Evolutionary conservation across 2,113 vertebrate genomes (phyloP).

Genomic region (Chloebia gouldiae): DNA sequence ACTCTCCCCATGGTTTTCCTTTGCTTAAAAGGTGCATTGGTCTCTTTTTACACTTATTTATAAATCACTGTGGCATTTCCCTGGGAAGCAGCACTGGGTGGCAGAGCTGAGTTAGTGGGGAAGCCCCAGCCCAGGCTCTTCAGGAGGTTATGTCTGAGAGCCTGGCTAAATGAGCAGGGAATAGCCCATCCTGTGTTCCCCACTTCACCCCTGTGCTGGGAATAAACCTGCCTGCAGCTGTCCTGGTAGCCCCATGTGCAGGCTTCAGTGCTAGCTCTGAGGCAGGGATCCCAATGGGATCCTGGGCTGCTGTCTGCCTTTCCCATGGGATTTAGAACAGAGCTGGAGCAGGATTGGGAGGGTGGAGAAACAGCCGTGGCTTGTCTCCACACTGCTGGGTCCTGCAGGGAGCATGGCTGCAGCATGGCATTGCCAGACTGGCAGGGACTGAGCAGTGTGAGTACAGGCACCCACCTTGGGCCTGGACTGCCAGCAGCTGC

Average conservation of each 20-base stretch:
- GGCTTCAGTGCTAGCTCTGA: neutral
- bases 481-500: neutral
- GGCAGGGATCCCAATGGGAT: neutral
- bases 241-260: neutral
- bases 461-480: neutral
- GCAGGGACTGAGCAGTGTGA: neutral
- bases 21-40: slow-evolving; percentile 79
- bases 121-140: neutral
- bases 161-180: neutral
- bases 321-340: neutral
- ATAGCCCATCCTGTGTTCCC: neutral
- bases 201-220: neutral
- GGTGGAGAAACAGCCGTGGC: neutral
- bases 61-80: slow-evolving; percentile 73
- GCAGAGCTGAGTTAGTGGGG: neutral
- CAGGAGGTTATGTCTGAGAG: neutral
- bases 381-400: neutral
- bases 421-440: neutral
- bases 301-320: neutral
- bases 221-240: neutral
- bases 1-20: slow-evolving; percentile 71
- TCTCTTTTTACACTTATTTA: slow-evolving; percentile 82
- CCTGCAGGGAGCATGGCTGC: neutral
- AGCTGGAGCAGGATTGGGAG: neutral
- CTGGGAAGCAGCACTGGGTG: slow-evolving; percentile 55